A percentile compares a stretch with the other conserved stretches of the same genome.
These are phyloP conservation scores for Lottia scabra DNA, from an alignment of 2,888 invertebrate species.

Conservation along the genomic window DNA sequence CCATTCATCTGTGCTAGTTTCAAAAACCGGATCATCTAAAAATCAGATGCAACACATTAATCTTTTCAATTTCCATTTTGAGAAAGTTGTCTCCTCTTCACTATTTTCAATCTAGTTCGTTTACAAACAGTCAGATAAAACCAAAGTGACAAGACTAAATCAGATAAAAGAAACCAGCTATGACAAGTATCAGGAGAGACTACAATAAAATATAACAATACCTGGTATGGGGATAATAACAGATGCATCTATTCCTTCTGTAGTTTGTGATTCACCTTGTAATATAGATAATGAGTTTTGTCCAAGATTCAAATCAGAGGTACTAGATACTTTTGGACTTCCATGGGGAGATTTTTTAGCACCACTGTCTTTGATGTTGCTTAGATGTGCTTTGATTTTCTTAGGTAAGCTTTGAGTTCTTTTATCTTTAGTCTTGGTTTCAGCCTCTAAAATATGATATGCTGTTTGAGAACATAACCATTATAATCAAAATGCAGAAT, in stretches of 20 bases:
- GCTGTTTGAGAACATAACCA: too few relatives aligned
- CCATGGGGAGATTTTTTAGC: background rate
- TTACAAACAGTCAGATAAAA: too few relatives aligned
- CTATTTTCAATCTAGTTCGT: too few relatives aligned
- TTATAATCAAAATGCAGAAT: too few relatives aligned
- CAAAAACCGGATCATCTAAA: constrained; percentile 35
- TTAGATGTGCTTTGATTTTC: background rate
- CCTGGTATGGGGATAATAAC: background rate
- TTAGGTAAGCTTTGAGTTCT: constrained; percentile 6
- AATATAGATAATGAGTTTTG: too few relatives aligned
- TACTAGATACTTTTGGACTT: too few relatives aligned
- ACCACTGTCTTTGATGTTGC: background rate
- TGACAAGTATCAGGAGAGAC: too few relatives aligned
- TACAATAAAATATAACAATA: background rate
- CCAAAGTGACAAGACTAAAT: too few relatives aligned
- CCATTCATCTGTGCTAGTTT: constrained; percentile 37
- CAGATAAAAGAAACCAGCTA: too few relatives aligned
- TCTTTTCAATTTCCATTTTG: too few relatives aligned
- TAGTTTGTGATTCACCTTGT: background rate
- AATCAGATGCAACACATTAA: background rate
- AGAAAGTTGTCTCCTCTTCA: too few relatives aligned
- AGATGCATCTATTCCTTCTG: background rate
- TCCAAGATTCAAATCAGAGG: too few relatives aligned
- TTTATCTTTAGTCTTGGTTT: background rate
- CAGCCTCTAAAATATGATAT: background rate